Evolutionary conservation across 2,888 invertebrate genomes (phyloP), one percentile per base, ranked within the genome.

Genomic region (Onchidella celtica): DNA sequence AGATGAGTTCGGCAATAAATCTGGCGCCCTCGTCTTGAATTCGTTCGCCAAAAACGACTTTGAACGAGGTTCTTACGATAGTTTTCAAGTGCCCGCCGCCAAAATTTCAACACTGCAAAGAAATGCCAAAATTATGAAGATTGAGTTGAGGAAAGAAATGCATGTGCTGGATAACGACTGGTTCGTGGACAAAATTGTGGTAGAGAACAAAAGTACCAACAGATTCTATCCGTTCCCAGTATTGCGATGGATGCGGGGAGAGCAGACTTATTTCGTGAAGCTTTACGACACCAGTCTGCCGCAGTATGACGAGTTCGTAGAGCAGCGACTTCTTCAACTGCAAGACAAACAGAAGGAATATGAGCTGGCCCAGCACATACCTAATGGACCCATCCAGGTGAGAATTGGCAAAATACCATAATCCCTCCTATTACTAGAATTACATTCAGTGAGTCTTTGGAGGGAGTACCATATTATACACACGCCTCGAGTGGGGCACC

Each of bases 271-370:
- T 86, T 75, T 89, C 40, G 90, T 94, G 47, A 84, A 87, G 27
- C 90, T 92, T 85, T 91, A 90, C 83, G 94, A 94, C 82, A 91
- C 92, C 4, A 88, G 90, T 47, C 86, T 94, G 66, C 94, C 94
- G 0, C 93, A 93, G 85, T 84, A 87, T 77, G 93, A 94, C 83
- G 88, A 89, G 1, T 87, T 92, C 79, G 77, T 69, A 1, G 91
- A 92, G n/a, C 91, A 92, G 77, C 86, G 94, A 47, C 79, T 86
- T 32, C 83, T 87, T 38, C 94, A 94, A 81, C 86, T 94, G 65
- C 87, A 88, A 57, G 89, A 90, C 63, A 93, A 93, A 85, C 85
- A 88, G 68, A 75, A 88, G 27, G n/a, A 87, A 0, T 94, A 93
- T 82, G 82, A 85, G 34, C 81, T 80, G 2, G 76, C 66, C 4